phyloP scores from a whole-genome alignment of 2,888 invertebrate species.

The Herminia tarsipennalis region DNA sequence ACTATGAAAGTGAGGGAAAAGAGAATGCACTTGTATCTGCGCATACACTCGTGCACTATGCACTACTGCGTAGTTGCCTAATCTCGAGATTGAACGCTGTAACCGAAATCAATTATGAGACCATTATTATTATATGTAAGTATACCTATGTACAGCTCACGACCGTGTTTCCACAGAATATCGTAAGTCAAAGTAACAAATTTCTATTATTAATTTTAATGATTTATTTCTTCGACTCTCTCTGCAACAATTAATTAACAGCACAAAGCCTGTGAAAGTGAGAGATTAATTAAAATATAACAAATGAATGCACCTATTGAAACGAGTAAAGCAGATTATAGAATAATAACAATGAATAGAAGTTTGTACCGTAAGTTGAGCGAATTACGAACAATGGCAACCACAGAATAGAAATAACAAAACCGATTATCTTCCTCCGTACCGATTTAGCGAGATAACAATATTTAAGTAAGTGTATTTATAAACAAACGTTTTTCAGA shows the following conservation, averaged over 20 bases:
- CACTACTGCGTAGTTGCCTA: no score
- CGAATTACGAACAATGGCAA: constrained; percentile 62
- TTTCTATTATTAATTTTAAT: constrained; percentile 15
- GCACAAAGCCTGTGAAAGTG: constrained; percentile 61
- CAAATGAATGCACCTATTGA: constrained; percentile 64
- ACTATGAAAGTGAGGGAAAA: no score
- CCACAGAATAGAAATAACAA: constrained; percentile 42
- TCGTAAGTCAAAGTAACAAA: no score
- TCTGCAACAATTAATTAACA: constrained; percentile 27
- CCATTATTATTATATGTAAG: no score
- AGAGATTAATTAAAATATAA: constrained; percentile 67
- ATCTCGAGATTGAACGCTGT: no score
- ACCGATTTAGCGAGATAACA: constrained; percentile 32
- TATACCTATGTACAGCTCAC: no score
- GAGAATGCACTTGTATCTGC: no score
- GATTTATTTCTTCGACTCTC: constrained; percentile 16
- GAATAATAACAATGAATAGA: constrained; percentile 50
- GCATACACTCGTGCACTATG: no score
- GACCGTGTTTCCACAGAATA: no score
- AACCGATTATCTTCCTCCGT: constrained; percentile 47
- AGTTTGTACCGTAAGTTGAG: constrained; percentile 45
- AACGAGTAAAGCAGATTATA: constrained; percentile 48
- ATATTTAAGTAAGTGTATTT: constrained; percentile 5
- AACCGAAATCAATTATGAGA: no score
- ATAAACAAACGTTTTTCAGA: constrained; percentile 12